Evolutionary conservation across 2,888 invertebrate genomes (phyloP).

Genomic region (Ormia ochracea): DNA sequence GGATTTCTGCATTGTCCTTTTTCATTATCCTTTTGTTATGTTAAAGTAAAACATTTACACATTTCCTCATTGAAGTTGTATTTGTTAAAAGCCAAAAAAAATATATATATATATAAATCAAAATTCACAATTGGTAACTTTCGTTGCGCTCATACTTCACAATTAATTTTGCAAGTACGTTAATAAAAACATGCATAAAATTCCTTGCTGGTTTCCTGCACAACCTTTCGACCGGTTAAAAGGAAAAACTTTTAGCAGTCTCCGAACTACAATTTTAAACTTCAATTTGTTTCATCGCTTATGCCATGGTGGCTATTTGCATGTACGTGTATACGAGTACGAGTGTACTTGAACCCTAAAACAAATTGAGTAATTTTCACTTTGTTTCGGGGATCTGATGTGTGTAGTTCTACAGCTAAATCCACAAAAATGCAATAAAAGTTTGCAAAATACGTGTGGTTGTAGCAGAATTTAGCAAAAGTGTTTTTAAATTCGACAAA

Average conservation of each 20-base stretch:
- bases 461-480: background rate
- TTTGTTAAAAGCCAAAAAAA: too few relatives aligned
- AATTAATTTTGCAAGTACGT: too few relatives aligned
- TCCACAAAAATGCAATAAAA: constrained; percentile 49
- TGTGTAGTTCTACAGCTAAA: constrained; percentile 40
- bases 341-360: too few relatives aligned
- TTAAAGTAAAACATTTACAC: too few relatives aligned
- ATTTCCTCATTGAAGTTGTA: too few relatives aligned
- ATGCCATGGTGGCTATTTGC: background rate
- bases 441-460: constrained; percentile 2
- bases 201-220: background rate
- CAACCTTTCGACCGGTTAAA: background rate
- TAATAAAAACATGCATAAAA: too few relatives aligned
- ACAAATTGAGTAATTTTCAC: background rate
- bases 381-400: background rate
- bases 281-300: background rate
- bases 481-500: background rate
- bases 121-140: too few relatives aligned
- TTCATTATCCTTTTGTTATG: too few relatives aligned
- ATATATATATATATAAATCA: too few relatives aligned
- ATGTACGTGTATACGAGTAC: too few relatives aligned
- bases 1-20: too few relatives aligned
- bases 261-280: background rate
- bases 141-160: too few relatives aligned
- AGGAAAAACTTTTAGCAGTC: background rate